Percentiles rank a stretch among this genome's conserved stretches.
Evolutionary conservation across 2,113 vertebrate genomes (phyloP).

Genomic region (Anseranas semipalmata): DNA sequence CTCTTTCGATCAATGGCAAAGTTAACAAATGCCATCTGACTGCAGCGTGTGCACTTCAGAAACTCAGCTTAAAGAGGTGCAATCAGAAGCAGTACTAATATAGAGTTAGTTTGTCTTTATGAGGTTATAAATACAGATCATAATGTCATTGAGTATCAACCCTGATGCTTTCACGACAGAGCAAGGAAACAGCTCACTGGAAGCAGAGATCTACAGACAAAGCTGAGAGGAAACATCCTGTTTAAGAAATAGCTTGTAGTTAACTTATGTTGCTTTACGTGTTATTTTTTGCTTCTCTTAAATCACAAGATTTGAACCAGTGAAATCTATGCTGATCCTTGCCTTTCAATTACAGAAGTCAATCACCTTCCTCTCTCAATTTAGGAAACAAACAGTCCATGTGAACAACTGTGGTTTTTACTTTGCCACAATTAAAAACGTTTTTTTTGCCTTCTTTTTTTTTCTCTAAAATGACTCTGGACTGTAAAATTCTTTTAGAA

Average conservation of each 20-base stretch:
- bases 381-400: neutral
- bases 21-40: constrained; percentile 18
- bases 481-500: neutral
- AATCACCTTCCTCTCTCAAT: neutral
- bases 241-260: neutral
- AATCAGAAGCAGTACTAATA: constrained; percentile 1
- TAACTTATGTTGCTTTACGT: neutral
- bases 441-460: neutral
- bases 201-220: neutral
- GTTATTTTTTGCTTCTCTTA: neutral
- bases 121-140: constrained; percentile 46
- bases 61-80: constrained; percentile 18
- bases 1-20: constrained; percentile 37
- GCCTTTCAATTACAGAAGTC: neutral
- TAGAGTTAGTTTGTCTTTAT: constrained; percentile 48
- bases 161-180: neutral
- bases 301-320: neutral
- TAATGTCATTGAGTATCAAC: neutral
- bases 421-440: neutral
- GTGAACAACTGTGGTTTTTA: neutral
- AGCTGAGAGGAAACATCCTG: neutral
- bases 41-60: neutral
- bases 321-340: neutral
- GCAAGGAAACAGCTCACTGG: neutral
- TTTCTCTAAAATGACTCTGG: accelerated